phyloP scores from a whole-genome alignment of 2,888 invertebrate species.

The Deilephila porcellus region DNA sequence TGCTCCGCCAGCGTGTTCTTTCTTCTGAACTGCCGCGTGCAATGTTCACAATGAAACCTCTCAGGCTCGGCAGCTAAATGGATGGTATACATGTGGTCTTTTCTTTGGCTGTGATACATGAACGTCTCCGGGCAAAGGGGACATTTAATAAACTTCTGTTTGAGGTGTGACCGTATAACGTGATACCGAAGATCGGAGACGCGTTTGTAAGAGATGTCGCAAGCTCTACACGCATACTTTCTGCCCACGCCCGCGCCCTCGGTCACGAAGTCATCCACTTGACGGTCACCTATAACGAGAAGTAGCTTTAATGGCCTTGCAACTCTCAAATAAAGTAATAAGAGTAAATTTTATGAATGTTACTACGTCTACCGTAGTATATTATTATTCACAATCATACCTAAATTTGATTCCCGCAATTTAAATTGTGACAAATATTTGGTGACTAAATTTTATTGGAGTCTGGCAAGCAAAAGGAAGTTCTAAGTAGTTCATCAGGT shows the following conservation, averaged over 20 bases:
- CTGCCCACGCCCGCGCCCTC: slow-evolving; percentile 35
- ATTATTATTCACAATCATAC: no score
- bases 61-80: slow-evolving; percentile 33
- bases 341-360: background rate
- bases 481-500: no score
- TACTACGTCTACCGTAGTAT: background rate
- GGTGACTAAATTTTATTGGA: no score
- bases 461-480: no score
- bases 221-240: slow-evolving; percentile 46
- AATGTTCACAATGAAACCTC: slow-evolving; percentile 41
- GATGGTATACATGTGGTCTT: slow-evolving; percentile 27
- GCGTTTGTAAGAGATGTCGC: slow-evolving; percentile 45
- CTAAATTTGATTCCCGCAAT: no score
- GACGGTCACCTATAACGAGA: slow-evolving; percentile 37
- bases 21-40: slow-evolving; percentile 45
- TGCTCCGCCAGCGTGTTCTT: slow-evolving; percentile 49
- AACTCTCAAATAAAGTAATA: background rate
- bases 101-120: slow-evolving; percentile 50
- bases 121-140: slow-evolving; percentile 45
- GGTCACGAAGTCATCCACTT: slow-evolving; percentile 43
- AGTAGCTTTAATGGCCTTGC: background rate
- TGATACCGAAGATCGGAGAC: slow-evolving; percentile 47
- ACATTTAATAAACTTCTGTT: slow-evolving; percentile 48
- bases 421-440: no score
- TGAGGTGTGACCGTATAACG: slow-evolving; percentile 43